phyloP scores from a whole-genome alignment of 2,888 invertebrate species.

The Cylindroiulus punctatus region DNA sequence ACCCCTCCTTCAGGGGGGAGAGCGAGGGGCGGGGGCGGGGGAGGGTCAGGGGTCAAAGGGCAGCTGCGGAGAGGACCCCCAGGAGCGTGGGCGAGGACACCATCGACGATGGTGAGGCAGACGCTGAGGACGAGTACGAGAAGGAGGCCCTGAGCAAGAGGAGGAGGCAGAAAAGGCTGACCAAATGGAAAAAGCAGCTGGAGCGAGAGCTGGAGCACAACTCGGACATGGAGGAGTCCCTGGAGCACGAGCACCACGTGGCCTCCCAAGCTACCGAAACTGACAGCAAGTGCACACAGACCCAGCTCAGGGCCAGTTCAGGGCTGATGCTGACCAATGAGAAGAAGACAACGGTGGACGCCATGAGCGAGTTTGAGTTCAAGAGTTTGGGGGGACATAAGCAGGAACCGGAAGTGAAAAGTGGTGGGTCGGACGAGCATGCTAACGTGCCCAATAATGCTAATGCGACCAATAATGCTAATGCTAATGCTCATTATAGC shows the following conservation, averaged over 20 bases:
- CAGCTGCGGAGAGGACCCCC: neutral
- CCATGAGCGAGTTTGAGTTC: conserved; percentile 50
- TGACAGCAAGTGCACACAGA: conserved; percentile 51
- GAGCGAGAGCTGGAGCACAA: neutral
- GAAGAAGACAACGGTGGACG: conserved; percentile 7
- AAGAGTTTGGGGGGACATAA: neutral
- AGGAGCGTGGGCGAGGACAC: neutral
- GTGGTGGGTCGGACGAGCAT: too few relatives aligned
- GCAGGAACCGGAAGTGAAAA: too few relatives aligned
- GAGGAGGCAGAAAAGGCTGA: neutral
- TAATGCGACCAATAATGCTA: neutral
- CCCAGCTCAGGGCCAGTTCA: neutral
- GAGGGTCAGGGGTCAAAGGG: neutral
- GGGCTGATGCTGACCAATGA: neutral
- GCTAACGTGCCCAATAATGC: neutral
- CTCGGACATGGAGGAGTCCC: neutral
- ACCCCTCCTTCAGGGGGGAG: neutral
- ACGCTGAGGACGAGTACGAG: conserved; percentile 27
- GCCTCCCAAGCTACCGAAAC: conserved; percentile 44
- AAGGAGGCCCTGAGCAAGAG: neutral
- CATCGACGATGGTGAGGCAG: conserved; percentile 42
- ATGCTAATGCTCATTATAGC: neutral
- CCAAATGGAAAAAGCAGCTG: conserved; percentile 21
- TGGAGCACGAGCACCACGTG: conserved; percentile 14
- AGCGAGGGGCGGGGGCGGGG: neutral